A percentile compares a stretch with the other conserved stretches of the same genome.
Evolutionary conservation across 2,797 vertebrate genomes (phyloP).

Genomic region (Scolopax bukidnonensis): DNA sequence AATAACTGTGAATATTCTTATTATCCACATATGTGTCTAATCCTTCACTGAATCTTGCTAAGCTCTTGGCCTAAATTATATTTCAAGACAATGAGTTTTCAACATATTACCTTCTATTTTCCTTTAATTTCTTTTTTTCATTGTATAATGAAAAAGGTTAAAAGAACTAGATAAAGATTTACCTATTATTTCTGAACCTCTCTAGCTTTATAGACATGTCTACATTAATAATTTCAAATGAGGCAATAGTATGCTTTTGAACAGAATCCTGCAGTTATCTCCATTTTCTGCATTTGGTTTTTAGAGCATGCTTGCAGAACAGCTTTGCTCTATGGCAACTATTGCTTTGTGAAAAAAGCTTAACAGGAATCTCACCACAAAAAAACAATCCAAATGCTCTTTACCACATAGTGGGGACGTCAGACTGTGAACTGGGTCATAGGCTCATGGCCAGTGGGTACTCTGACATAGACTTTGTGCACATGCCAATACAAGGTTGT

Average conservation of each 20-base stretch:
- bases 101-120: neutral
- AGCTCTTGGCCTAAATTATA: neutral
- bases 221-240: neutral
- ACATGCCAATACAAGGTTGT: neutral
- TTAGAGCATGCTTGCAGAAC: neutral
- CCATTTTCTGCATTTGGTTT: neutral
- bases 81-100: neutral
- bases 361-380: neutral
- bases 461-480: neutral
- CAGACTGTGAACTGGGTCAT: neutral
- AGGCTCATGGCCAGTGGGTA: neutral
- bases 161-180: neutral
- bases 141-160: neutral
- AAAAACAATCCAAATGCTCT: neutral
- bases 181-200: neutral
- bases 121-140: neutral
- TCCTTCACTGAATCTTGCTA: neutral
- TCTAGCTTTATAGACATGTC: neutral
- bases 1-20: neutral
- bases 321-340: neutral
- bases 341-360: neutral
- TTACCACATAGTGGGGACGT: neutral
- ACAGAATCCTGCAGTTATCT: neutral
- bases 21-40: neutral
- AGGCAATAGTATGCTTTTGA: neutral